Base-by-base conservation (phyloP, 2,113 vertebrate genomes). In the Ammospiza nelsoni region DNA sequence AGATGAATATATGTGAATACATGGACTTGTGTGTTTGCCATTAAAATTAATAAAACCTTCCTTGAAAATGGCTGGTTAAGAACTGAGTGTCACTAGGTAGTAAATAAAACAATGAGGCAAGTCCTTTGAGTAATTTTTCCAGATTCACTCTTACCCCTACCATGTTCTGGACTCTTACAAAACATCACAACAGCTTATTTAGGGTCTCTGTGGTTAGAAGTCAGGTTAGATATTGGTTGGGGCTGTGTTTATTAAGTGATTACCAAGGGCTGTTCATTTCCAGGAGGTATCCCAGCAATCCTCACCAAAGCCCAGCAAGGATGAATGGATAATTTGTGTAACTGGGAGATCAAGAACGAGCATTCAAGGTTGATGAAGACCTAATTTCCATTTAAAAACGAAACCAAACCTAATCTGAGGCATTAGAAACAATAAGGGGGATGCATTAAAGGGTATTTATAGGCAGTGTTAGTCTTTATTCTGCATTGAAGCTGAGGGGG, bases 161-260 rank as follows among this genome's bases (percentile, higher is more conserved):
- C 12, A 2, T 43, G 25, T 88, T 68, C 37, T 85, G 87, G 59
- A 76, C 55, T 73, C 18, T 9, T 65, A 23, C 4, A 69, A 66
- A 78, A 44, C 6, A 3, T 19, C 20, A 39, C 39, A 39, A 39
- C 39, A 54, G 22, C n/a, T 84, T 90, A 48, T 69, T 94, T 72
- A 43, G 44, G 18, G 11, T 85, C 31, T 89, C 31, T 66, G 3
- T 61, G 65, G 57, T 80, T 80, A 48, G 52, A 85, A 67, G 48
- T 89, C 39, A 77, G 44, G 44, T 91, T 66, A 71, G 51, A 7
- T 92, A 28, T 22, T 55, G 29, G 82, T 51, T 66, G 51, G 69
- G 63, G 63, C 46, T 80, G 33, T 91, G 67, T 94, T 87, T 91
- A 83, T 95, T 97, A 75, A 75, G 63, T 80, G 92, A 86, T 61